Evolutionary conservation across 1,140 invertebrate species (phyloP).

Genomic region (Diabrotica undecimpunctata): DNA sequence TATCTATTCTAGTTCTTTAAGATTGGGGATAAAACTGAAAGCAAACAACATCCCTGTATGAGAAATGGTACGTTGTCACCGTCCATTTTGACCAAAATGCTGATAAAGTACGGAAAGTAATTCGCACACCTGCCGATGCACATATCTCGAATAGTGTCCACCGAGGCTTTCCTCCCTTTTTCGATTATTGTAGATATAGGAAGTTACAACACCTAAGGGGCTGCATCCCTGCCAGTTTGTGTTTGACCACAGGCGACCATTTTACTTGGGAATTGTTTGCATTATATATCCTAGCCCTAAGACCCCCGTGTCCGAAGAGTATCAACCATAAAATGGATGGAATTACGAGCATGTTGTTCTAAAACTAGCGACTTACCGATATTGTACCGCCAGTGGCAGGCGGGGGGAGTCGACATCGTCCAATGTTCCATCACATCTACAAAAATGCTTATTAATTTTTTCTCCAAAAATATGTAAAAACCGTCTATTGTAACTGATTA

Average conservation of each 20-base stretch:
- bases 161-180: slow-evolving; percentile 12
- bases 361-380: slow-evolving; percentile 16
- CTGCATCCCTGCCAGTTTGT: slow-evolving; percentile 4
- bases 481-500: too few species aligned
- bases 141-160: slow-evolving; percentile 9
- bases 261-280: slow-evolving; percentile 19
- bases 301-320: slow-evolving; percentile 13
- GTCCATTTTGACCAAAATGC: not conserved
- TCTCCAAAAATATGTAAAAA: too few species aligned
- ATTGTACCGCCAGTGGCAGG: slow-evolving; percentile 10
- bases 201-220: slow-evolving; percentile 13
- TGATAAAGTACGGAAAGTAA: slow-evolving; percentile 5
- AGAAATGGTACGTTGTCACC: not conserved
- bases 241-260: slow-evolving; percentile 13
- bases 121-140: slow-evolving; percentile 5
- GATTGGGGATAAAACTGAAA: too few species aligned
- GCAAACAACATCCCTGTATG: too few species aligned
- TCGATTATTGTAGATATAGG: slow-evolving; percentile 18
- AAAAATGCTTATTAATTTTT: too few species aligned
- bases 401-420: too few species aligned
- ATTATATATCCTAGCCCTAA: slow-evolving; percentile 19
- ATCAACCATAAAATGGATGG: slow-evolving; percentile 20
- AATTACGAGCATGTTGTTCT: slow-evolving; percentile 18
- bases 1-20: too few species aligned
- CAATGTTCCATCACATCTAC: too few species aligned